Evolutionary conservation across 2,113 vertebrate species (phyloP).

Genomic region (Limnothrissa miodon): DNA sequence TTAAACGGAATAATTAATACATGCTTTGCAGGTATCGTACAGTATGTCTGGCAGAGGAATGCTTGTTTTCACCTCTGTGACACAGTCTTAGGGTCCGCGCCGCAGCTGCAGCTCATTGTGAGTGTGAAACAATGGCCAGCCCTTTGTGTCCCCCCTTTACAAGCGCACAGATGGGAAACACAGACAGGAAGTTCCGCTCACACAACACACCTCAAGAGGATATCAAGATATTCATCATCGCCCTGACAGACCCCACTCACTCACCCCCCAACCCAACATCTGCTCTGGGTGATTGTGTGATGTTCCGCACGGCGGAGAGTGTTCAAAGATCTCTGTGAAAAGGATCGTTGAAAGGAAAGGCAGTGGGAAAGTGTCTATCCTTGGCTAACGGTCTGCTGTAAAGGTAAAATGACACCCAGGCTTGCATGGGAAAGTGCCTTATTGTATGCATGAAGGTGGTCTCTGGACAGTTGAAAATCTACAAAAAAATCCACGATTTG

Average conservation of each 20-base stretch:
- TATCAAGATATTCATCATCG: constrained; percentile 14
- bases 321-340: neutral
- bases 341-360: neutral
- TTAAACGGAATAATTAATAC: neutral
- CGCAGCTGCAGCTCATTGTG: constrained; percentile 39
- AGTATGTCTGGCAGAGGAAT: neutral
- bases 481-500: neutral
- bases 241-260: neutral
- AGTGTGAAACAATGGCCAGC: constrained; percentile 35
- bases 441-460: neutral
- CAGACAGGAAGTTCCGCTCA: constrained; percentile 26
- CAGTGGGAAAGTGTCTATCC: neutral
- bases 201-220: constrained; percentile 3
- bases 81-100: constrained; percentile 22
- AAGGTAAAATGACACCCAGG: constrained; percentile 34
- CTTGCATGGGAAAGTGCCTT: constrained; percentile 29
- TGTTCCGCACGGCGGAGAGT: neutral
- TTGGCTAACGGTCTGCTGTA: neutral
- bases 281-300: constrained; percentile 24
- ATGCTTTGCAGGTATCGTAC: neutral
- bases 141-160: constrained; percentile 8
- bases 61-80: constrained; percentile 19
- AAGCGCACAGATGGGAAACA: constrained; percentile 11
- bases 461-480: neutral
- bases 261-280: neutral